A percentile compares a stretch with the other conserved stretches of the same genome.
These are phyloP conservation scores for Eptesicus fuscus DNA, from an alignment of 2,113 vertebrate species.

Conservation along the genomic window DNA sequence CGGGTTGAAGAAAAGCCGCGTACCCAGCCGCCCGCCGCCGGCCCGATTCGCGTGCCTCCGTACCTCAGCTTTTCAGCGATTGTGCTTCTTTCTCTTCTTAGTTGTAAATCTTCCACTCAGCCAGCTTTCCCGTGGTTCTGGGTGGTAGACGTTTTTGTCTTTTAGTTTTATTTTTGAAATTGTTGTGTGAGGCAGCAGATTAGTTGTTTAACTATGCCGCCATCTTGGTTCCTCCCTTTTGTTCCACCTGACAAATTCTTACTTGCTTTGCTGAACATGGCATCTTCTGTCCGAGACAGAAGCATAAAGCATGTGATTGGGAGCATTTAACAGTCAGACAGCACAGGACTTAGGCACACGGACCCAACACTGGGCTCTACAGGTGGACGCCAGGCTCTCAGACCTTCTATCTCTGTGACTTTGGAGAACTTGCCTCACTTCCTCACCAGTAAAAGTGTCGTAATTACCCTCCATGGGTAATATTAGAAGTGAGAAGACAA, in stretches of 20 bases:
- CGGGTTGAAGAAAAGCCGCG: too few species aligned
- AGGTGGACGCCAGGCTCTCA: background rate
- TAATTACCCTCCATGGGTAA: background rate
- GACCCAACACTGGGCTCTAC: background rate
- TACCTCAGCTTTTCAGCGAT: too few species aligned
- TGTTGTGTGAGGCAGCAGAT: too few species aligned
- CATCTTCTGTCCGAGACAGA: background rate
- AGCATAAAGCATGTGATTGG: background rate
- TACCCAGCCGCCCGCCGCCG: too few species aligned
- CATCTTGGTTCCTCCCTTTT: too few species aligned
- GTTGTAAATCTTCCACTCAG: too few species aligned
- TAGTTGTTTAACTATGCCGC: too few species aligned
- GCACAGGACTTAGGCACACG: background rate
- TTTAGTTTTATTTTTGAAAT: too few species aligned
- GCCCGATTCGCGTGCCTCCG: too few species aligned
- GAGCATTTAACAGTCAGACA: background rate
- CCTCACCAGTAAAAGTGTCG: background rate
- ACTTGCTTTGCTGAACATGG: background rate
- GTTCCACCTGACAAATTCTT: background rate
- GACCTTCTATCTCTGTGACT: background rate
- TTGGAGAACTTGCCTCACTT: background rate
- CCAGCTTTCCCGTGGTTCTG: too few species aligned
- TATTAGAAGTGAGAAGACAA: background rate
- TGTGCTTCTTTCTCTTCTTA: too few species aligned
- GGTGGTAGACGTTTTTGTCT: too few species aligned